Evolutionary conservation across 2,888 invertebrate genomes (phyloP), one percentile per base, ranked within the genome.

Genomic region (Prosapia bicincta): DNA sequence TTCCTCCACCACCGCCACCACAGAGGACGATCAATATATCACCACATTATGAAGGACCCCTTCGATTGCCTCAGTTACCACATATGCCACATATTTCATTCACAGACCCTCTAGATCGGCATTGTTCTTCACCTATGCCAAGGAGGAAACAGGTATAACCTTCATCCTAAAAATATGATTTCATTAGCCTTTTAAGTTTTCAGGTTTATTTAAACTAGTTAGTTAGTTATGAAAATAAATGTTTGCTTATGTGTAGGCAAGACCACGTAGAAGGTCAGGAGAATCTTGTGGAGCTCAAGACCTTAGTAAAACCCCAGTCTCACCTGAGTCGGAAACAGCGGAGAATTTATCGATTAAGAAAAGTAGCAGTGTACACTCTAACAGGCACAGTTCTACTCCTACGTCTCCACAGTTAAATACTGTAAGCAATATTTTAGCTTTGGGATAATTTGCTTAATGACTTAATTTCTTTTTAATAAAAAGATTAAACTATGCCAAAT

Each of bases 251-350:
- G 38, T 2, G 77, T 20, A 96, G 85, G 95, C 95, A 7, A 87
- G 95, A 70, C 96, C 96, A 2, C 87, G 95, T 68, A 88, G 96
- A 79, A 89, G 95, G 82, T 95, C 95, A 0, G 94, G 95, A 6
- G 96, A 96, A 81, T 80, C 88, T 76, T 85, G 86, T 80, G 87
- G 88, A 26, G 81, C 90, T 1, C 91, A 91, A 81, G 91, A 91
- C 82, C 85, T 91, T 66, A 86, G 87, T 69, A 88, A 84, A 79
- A 83, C 78, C 83, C 84, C 13, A 83, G 84, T 77, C 83, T 84
- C 77, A 81, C 81, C 77, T 82, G 81, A 72, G 84, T 82, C 79
- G 24, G 86, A 86, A 79, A 84, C 83, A 3, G 85, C 87, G 0
- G 90, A 90, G 83, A 90, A 91, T 84, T 84, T 91, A 30, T 90